Base-by-base conservation (phyloP, 2,797 vertebrate species). In the Tokudaia tokunoshimensis region DNA sequence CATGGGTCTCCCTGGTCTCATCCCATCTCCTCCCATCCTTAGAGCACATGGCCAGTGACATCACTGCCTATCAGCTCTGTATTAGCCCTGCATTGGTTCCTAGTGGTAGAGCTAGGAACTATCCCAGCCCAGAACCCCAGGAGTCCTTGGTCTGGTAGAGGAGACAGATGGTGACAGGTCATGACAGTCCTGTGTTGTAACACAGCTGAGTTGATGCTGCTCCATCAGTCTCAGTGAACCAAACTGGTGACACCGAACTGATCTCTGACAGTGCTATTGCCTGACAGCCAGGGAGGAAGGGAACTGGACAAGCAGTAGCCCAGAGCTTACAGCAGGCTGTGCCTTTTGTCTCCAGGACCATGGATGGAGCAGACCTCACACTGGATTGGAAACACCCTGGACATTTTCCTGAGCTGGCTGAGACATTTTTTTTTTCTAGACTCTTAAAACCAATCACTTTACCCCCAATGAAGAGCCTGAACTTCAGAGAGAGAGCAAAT, bases 141-240 rank as follows among this genome's bases (percentile, higher is more conserved):
- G 44, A 91, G 61, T 76, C 52, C 26, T 0, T 31, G 91, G 50
- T 85, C 47, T 11, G 20, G n/a, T 20, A 24, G 44, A 72, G 61
- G 74, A 95, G 92, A 79, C n/a, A 81, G 70, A 50, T 8, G 13
- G 31, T 94, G 75, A 74, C 63, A 44, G 47, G 82, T n/a, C 72
- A 44, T 17, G 80, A 81, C 91, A 95, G 47, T 34, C 34, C n/a
- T 24, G n/a, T 90, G 26, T 52, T 63, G 2, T 76, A 34, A 83
- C 8, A 17, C 29, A 76, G 31, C 29, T 37, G 63, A 94, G 67
- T 79, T 57, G n/a, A 70, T 4, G 1, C 31, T 86, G 89, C 83
- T 89, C 86, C 52, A 41, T 8, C 82, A 80, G 79, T 95, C 93
- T 67, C 96, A 94, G 29, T 34, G 78, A 95, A 86, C 26, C 70